Evolutionary conservation across 2,888 invertebrate species (phyloP), one percentile per base, ranked within the genome.

Genomic region (Micoletzkya japonica): DNA sequence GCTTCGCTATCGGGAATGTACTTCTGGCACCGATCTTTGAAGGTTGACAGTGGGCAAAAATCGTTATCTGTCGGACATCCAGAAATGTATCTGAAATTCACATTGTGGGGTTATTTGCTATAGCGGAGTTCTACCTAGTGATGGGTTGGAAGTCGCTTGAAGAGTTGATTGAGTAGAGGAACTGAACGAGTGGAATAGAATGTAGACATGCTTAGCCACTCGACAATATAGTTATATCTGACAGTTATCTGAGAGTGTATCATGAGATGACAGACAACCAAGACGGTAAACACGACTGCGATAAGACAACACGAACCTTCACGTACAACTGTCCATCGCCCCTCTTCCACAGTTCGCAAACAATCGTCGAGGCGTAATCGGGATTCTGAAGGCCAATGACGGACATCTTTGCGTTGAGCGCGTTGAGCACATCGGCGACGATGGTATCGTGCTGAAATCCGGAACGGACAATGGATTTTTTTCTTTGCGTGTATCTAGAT

Each of bases 281-380:
- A n/a, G n/a, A n/a, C n/a, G n/a, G n/a, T n/a, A n/a, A n/a, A n/a
- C n/a, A n/a, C n/a, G n/a, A 26, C 10, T 26, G 56, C n/a, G 7
- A 26, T 26, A 10, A 54, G 37, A 39, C 49, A 57, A 39, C 37
- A 32, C 34, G 2, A 36, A 71, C 59, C 24, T 59, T 57, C 7
- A 71, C 54, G 34, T 70, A 70, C 24, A 57, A 57, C 44, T 32
- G 28, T 30, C 60, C 61, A 10, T 60, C 61, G 28, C 59, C 30
- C 36, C n/a, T 66, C 50, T 49, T 54, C 68, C 67, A 67, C n/a
- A 71, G 44, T 56, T 71, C 71, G 14, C 67, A 58, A 14, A 36
- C 24, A 17, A 71, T 28, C 4, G 68, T 52, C 14, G 68, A 52
- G 0, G 71, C 68, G 49, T 67, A 71, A 24, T 60, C 71, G n/a